Percentiles rank a stretch among this genome's conserved stretches.
Evolutionary conservation across 2,797 vertebrate genomes (phyloP).

Genomic region (Austrolebias charrua): DNA sequence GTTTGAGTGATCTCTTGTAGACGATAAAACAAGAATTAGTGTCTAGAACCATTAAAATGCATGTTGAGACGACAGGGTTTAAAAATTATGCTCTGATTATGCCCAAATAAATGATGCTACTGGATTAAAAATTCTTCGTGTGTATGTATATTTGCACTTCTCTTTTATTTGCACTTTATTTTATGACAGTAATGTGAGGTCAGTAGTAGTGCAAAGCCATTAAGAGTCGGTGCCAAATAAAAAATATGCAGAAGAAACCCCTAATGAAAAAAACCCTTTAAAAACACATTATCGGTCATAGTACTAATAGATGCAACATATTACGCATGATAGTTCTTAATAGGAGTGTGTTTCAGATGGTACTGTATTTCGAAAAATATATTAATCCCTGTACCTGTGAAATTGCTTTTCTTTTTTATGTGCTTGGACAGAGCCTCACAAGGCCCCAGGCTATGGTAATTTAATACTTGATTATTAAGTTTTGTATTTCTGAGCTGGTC

Average conservation of each 20-base stretch:
- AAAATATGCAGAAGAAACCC: not conserved
- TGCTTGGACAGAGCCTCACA: not conserved
- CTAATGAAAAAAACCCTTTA: not conserved
- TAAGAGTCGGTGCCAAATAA: not conserved
- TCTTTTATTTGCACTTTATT: conserved; percentile 20
- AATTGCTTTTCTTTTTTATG: not conserved
- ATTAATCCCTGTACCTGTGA: no score
- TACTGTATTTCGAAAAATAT: no score
- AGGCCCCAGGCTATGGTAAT: no score
- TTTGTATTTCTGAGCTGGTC: not conserved
- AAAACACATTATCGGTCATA: not conserved
- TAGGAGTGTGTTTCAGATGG: not conserved
- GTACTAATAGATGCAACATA: not conserved
- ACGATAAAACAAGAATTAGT: conserved; percentile 35
- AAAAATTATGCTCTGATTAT: conserved; percentile 28
- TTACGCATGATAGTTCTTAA: not conserved
- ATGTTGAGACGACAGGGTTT: conserved; percentile 2
- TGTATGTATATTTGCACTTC: conserved; percentile 2
- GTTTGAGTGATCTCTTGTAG: conserved; percentile 5
- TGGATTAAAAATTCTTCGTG: not conserved
- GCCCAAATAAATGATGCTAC: not conserved
- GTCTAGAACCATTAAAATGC: conserved; percentile 23
- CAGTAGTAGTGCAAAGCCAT: conserved; percentile 2
- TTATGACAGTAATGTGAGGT: conserved; percentile 8
- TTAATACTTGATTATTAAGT: not conserved